Evolutionary conservation across 1,140 invertebrate genomes (phyloP).

Genomic region (Achroia grisella): DNA sequence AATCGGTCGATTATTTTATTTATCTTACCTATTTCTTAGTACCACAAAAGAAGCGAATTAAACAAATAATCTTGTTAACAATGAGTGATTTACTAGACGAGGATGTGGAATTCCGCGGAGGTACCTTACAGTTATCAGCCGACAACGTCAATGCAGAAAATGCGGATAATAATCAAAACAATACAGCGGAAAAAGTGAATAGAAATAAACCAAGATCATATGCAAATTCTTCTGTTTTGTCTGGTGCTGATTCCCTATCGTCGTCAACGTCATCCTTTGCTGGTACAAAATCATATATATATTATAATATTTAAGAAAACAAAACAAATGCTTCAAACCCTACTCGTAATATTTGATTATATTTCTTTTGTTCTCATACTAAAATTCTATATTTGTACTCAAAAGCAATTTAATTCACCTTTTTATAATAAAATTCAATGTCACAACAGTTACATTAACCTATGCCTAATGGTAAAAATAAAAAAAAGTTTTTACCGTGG

Average conservation of each 20-base stretch:
- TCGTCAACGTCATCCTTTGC: constrained; percentile 64
- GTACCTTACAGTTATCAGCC: constrained; percentile 56
- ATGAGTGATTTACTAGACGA: constrained; percentile 63
- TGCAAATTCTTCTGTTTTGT: constrained; percentile 51
- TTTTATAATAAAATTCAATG: too few relatives aligned
- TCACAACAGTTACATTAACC: too few relatives aligned
- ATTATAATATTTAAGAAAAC: background rate
- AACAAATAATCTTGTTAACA: constrained; percentile 4
- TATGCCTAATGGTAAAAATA: too few relatives aligned
- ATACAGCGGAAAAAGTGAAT: constrained; percentile 24
- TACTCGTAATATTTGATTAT: too few relatives aligned
- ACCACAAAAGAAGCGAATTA: background rate
- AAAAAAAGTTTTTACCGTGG: too few relatives aligned
- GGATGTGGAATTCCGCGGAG: constrained; percentile 62
- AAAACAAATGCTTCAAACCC: too few relatives aligned
- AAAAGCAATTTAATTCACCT: too few relatives aligned
- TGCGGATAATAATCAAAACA: constrained; percentile 28
- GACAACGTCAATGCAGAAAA: constrained; percentile 29
- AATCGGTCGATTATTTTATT: constrained; percentile 2
- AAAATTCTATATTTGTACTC: too few relatives aligned
- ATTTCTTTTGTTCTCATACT: too few relatives aligned
- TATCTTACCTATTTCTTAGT: too few relatives aligned
- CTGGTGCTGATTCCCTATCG: constrained; percentile 58
- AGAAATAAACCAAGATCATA: constrained; percentile 34
- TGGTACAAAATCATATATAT: constrained; percentile 35